phyloP scores from a whole-genome alignment of 2,888 invertebrate genomes.

The Pristionchus fissidentatus region DNA sequence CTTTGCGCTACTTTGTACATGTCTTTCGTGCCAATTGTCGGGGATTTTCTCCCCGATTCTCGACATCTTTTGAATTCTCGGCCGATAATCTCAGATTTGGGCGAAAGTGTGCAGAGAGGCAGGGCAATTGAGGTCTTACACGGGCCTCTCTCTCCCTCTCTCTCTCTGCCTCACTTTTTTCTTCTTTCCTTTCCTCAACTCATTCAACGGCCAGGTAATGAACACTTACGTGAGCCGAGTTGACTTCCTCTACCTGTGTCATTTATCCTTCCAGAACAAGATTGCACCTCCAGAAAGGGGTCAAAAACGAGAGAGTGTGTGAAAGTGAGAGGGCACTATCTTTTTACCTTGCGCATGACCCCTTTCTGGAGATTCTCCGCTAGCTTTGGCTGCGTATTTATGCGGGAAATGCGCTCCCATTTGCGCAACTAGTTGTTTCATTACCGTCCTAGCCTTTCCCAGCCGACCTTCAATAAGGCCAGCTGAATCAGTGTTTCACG shows the following conservation, averaged over 20 bases:
- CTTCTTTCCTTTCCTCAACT: neutral
- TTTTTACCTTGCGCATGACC: neutral
- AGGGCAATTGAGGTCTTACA: slow-evolving; percentile 40
- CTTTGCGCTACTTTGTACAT: neutral
- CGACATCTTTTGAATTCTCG: neutral
- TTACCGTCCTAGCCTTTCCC: too few relatives aligned
- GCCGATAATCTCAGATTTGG: slow-evolving; percentile 17
- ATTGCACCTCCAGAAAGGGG: neutral
- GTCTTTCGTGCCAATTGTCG: neutral
- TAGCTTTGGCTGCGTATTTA: too few relatives aligned
- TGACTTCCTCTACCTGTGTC: neutral
- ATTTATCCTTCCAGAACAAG: neutral
- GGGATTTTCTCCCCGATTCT: neutral
- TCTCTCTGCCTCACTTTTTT: neutral
- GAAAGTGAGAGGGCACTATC: too few relatives aligned
- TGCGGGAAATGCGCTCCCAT: too few relatives aligned
- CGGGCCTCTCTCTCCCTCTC: neutral
- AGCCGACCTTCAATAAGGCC: too few relatives aligned
- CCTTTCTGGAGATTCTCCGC: neutral
- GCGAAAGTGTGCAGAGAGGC: too few relatives aligned
- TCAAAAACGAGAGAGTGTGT: neutral
- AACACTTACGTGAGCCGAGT: too few relatives aligned
- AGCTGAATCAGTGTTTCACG: too few relatives aligned
- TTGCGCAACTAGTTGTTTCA: too few relatives aligned
- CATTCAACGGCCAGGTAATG: too few relatives aligned